Percentiles rank a stretch among this genome's conserved stretches.
Conservation (phyloP, 35 echinoderm and acorn worm species). For the Apostichopus japonicus region DNA sequence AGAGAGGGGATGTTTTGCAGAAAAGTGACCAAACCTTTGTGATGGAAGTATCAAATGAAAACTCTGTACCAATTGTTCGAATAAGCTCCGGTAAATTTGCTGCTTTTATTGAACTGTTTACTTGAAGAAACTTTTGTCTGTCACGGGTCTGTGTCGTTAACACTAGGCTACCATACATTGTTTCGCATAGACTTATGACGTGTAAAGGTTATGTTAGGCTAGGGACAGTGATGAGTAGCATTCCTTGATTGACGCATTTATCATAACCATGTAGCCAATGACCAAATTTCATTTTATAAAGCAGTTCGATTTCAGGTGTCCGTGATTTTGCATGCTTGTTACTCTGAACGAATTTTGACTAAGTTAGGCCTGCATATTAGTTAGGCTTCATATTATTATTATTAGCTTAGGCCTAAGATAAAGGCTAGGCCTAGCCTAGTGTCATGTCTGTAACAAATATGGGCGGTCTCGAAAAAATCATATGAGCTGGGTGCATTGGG, state of each 20-base stretch:
- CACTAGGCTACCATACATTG: not conserved
- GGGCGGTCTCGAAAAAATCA: no score
- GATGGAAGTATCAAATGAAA: conserved; percentile 79
- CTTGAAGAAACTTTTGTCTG: not conserved
- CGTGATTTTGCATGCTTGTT: no score
- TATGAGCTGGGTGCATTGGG: no score
- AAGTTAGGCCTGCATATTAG: not conserved
- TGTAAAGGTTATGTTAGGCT: not conserved
- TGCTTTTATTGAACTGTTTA: not conserved
- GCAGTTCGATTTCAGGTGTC: no score
- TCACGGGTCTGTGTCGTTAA: not conserved
- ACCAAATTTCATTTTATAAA: no score
- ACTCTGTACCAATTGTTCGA: conserved; percentile 55
- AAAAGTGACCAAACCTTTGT: conserved; percentile 71
- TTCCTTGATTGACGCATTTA: no score
- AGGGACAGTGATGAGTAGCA: not conserved
- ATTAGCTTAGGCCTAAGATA: no score
- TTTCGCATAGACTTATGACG: not conserved
- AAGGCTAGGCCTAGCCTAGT: no score
- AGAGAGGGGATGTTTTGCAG: conserved; percentile 85
- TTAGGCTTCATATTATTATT: no score
- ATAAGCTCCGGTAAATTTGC: conserved; percentile 75
- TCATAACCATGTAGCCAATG: no score
- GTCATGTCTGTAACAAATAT: no score
- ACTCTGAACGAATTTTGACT: not conserved